These are phyloP conservation scores for Thamnophis elegans DNA, from an alignment of 2,797 vertebrate species.

Conservation along the genomic window DNA sequence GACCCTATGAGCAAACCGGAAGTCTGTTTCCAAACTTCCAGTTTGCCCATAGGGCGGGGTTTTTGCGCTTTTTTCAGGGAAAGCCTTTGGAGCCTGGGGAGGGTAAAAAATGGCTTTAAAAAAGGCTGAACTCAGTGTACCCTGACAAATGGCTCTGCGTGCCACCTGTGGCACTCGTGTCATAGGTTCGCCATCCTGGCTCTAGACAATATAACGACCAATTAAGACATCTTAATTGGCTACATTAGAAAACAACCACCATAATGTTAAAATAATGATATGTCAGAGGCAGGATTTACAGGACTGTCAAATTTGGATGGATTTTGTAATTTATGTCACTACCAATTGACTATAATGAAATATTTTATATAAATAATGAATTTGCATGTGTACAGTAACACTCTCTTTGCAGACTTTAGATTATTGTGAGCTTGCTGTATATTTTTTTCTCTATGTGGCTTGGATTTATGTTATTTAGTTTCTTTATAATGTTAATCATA, in stretches of 20 bases:
- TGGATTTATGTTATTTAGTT: background rate
- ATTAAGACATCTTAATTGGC: background rate
- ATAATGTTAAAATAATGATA: background rate
- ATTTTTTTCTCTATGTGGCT: background rate
- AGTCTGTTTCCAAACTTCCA: no score
- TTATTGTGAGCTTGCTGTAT: background rate
- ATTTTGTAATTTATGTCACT: background rate
- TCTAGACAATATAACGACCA: background rate
- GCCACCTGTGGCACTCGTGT: no score
- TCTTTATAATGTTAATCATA: background rate
- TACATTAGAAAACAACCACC: background rate
- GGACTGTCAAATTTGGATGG: background rate
- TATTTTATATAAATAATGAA: background rate
- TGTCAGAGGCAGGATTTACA: background rate
- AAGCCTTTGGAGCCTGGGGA: no score
- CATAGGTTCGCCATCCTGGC: no score
- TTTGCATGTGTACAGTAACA: background rate
- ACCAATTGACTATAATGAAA: background rate
- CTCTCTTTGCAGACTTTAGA: background rate
- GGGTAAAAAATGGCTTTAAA: no score
- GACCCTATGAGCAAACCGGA: no score
- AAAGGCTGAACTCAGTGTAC: no score
- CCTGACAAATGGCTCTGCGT: no score
- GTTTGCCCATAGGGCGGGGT: no score
- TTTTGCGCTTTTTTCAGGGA: no score